Conservation (phyloP, 1,140 invertebrate genomes). For the Neodiprion lecontei region DNA sequence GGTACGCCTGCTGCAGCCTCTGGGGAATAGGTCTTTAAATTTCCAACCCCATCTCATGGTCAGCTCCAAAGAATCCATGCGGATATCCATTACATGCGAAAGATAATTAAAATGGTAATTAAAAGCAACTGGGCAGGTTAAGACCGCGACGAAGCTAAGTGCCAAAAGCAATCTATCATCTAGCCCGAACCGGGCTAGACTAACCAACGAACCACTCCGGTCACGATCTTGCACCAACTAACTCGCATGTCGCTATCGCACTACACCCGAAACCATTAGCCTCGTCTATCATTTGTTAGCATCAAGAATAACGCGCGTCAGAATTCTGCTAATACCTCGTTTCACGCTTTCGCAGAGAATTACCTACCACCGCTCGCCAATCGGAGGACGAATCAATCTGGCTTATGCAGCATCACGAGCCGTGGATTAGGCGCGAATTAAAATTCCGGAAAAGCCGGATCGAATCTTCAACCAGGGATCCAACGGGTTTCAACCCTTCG, state of each 20-base stretch:
- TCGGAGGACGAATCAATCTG: too few species aligned
- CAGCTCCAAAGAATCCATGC: conserved; percentile 5
- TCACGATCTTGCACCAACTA: conserved; percentile 28
- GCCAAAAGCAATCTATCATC: conserved; percentile 56
- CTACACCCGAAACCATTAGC: conserved; percentile 43
- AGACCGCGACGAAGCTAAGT: conserved; percentile 35
- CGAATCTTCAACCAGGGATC: too few species aligned
- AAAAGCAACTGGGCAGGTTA: conserved; percentile 38
- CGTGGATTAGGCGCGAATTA: too few species aligned
- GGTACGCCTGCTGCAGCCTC: conserved; percentile 24
- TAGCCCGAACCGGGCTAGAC: conserved; percentile 24
- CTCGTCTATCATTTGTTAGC: conserved; percentile 53
- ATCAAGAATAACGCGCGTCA: conserved; percentile 38
- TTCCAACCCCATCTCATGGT: conserved; percentile 18
- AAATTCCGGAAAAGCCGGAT: too few species aligned
- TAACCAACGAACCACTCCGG: background rate
- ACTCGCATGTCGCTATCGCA: conserved; percentile 12
- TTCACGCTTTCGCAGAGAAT: conserved; percentile 42
- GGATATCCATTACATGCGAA: conserved; percentile 26
- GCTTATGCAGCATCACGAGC: too few species aligned
- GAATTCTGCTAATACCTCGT: conserved; percentile 49
- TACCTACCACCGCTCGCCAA: too few species aligned
- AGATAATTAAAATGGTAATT: conserved; percentile 51
- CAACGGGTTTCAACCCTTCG: too few species aligned
- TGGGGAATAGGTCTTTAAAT: conserved; percentile 46